phyloP scores from a whole-genome alignment of 2,113 vertebrate species.

The Corynorhinus townsendii region DNA sequence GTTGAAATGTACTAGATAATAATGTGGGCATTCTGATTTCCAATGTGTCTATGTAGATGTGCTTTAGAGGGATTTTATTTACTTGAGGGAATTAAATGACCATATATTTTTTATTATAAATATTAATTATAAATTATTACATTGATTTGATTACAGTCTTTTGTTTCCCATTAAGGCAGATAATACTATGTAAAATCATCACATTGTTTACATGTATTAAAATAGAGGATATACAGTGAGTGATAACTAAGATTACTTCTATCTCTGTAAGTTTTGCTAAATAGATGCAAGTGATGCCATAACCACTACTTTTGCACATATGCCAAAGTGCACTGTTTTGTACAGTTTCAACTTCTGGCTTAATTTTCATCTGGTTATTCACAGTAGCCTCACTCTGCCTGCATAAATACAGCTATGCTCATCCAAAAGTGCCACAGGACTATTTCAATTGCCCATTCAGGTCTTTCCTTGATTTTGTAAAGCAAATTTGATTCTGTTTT shows the following conservation, averaged over 20 bases:
- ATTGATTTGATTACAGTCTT: background rate
- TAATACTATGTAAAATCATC: background rate
- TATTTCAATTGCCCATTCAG: background rate
- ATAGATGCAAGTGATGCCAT: background rate
- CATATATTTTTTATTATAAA: background rate
- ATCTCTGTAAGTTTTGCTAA: background rate
- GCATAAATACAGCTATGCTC: background rate
- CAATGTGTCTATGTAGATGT: background rate
- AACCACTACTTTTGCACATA: background rate
- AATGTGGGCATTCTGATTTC: background rate
- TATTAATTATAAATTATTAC: background rate
- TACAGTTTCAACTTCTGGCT: background rate
- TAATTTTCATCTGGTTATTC: background rate
- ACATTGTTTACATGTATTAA: background rate
- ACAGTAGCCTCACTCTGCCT: background rate
- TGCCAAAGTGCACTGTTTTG: background rate
- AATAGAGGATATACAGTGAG: background rate
- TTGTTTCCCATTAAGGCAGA: background rate
- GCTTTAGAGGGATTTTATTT: slow-evolving; percentile 27
- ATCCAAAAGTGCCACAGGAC: background rate
- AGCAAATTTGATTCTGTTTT: slow-evolving; percentile 21
- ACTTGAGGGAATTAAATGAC: background rate
- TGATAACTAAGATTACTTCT: background rate
- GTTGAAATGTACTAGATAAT: background rate
- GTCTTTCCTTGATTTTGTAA: slow-evolving; percentile 28